Evolutionary conservation across 2,888 invertebrate genomes (phyloP), one percentile per base, ranked within the genome.

Genomic region (Anthoptus insignis): DNA sequence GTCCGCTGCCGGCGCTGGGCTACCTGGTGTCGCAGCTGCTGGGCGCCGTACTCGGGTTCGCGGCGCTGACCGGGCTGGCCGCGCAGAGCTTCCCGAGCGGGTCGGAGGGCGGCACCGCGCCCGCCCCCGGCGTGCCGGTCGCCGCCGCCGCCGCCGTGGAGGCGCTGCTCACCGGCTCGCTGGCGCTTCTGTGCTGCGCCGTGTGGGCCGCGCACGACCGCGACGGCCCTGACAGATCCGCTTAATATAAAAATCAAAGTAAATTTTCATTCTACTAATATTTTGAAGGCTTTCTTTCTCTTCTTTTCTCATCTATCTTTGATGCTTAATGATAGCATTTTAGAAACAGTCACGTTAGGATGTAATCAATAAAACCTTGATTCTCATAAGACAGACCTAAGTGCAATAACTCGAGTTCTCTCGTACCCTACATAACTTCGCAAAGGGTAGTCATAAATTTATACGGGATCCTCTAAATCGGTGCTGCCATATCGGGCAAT

Each of bases 151-250:
- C 69, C 24, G 69, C 64, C 54, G 60, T 82, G 59, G 88, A 87
- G 79, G 88, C 83, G 65, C 73, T 76, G 71, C 73, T 87, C 37
- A 87, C 87, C 39, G 86, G 67, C n/a, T n/a, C n/a, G n/a, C n/a
- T n/a, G n/a, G n/a, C n/a, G n/a, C n/a, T n/a, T n/a, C 76, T 81
- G 50, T 79, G 79, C 73, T 85, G 86, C 81, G 84, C 77, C 50
- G 68, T 80, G 72, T 89, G 89, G 89, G 74, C 78, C 58, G 80
- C 80, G 69, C 83, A 81, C 76, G 84, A 82, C 74, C 69, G 70
- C 54, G 70, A 70, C 54, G 76, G 75, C 45, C 83, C 81, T 29
- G 91, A 91, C 82, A n/a, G n/a, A n/a, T n/a, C n/a, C n/a, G n/a
- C n/a, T n/a, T n/a, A n/a, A n/a, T 27, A 27, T 27, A 27, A 8